A percentile compares a stretch with the other conserved stretches of the same genome.
phyloP scores from a whole-genome alignment of 2,797 vertebrate species.

The Menidia menidia region DNA sequence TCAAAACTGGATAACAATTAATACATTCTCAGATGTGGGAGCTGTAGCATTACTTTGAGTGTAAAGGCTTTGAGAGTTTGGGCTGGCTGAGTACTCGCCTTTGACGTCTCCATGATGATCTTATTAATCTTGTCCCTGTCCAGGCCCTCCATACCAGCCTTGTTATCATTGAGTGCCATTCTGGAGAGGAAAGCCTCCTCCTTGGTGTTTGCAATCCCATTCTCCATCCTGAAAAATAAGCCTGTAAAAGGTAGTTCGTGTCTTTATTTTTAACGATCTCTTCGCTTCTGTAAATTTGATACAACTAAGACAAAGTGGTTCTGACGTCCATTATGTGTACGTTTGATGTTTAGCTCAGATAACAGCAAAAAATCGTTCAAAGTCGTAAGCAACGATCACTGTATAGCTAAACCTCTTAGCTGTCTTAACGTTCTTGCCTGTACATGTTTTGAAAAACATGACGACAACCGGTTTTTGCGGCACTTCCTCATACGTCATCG shows the following conservation, averaged over 20 bases:
- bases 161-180: constrained; percentile 98
- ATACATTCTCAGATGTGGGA: too few species aligned
- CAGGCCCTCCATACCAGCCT: constrained; percentile 97
- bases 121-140: constrained; percentile 98
- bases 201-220: constrained; percentile 23
- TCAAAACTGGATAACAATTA: background rate
- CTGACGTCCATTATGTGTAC: background rate
- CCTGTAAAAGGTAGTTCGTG: background rate
- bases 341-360: background rate
- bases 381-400: background rate
- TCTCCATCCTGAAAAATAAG: constrained; percentile 58
- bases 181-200: constrained; percentile 86
- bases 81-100: constrained; percentile 77
- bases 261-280: background rate
- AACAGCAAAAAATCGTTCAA: background rate
- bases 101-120: constrained; percentile 95
- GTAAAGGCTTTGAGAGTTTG: background rate
- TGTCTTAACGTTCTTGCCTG: background rate
- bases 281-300: background rate
- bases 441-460: constrained; percentile 48
- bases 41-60: background rate
- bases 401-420: background rate
- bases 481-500: constrained; percentile 61
- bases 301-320: background rate
- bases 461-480: constrained; percentile 21